Percentiles rank a stretch among this genome's conserved stretches.
Conservation (phyloP, 2,888 invertebrate species). For the Drosophila buzzatii region DNA sequence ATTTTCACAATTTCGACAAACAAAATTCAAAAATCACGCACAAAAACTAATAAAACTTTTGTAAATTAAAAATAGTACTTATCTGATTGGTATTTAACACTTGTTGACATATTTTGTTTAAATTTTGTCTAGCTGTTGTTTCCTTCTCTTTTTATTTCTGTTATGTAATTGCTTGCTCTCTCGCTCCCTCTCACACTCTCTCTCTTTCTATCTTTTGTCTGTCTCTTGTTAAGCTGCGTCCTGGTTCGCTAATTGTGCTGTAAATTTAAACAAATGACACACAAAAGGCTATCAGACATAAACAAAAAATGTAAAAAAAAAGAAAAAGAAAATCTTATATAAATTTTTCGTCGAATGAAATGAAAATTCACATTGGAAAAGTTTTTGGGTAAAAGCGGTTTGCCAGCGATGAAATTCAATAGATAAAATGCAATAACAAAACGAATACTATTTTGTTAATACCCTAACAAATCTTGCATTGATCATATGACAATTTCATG, state of each 20-base stretch:
- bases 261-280: slow-evolving; percentile 46
- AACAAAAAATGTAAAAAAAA: slow-evolving; percentile 5
- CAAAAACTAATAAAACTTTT: slow-evolving; percentile 10
- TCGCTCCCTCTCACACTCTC: slow-evolving; percentile 6
- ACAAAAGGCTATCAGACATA: background rate
- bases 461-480: background rate
- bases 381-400: slow-evolving; percentile 14
- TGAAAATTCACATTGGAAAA: slow-evolving; percentile 11
- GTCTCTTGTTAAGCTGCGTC: slow-evolving; percentile 22
- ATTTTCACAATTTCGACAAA: slow-evolving; percentile 21
- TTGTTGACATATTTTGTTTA: slow-evolving; percentile 12
- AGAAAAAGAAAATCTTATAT: slow-evolving; percentile 23
- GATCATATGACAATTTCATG: background rate
- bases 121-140: slow-evolving; percentile 14
- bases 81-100: slow-evolving; percentile 19
- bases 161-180: background rate
- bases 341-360: slow-evolving; percentile 4
- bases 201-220: slow-evolving; percentile 6
- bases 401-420: slow-evolving; percentile 34
- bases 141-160: background rate
- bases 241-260: slow-evolving; percentile 65
- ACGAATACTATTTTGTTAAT: background rate
- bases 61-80: slow-evolving; percentile 17
- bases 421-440: slow-evolving; percentile 36
- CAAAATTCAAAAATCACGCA: slow-evolving; percentile 35